Base-by-base conservation (phyloP, 2,888 invertebrate genomes). In the Tetrapedia diversipes region DNA sequence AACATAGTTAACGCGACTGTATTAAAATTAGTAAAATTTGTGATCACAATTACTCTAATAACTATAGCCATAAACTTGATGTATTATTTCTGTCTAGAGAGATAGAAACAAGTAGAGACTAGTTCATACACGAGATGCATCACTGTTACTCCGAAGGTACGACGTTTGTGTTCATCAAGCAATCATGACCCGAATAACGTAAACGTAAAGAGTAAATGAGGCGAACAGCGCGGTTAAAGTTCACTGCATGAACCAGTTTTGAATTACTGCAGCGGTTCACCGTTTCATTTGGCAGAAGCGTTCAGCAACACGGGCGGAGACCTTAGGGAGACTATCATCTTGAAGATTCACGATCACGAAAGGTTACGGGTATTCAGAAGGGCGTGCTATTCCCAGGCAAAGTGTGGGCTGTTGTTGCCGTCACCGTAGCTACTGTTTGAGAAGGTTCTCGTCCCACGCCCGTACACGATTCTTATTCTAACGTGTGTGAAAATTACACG, bases 321-420 rank as follows among this genome's bases (percentile, higher is more conserved):
- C n/a, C n/a, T n/a, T n/a, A n/a, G n/a, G n/a, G n/a, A 45, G 65
- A 67, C 64, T 64, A 79, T 74, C 34, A 66, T 73, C 61, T 57
- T 22, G 45, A 47, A 69, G 74, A 82, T 77, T 81, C 79, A 54
- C 66, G 74, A 80, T 80, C 77, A 59, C 71, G 71, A 82, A 68
- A 80, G 72, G 75, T 77, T 73, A 69, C 65, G 53, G 51, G 68
- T 47, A 41, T 51, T 71, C 51, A 75, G 73, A 81, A 83, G 82
- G 82, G 71, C 82, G 80, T 71, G 39, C 60, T 72, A 76, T 83
- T 83, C 82, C 82, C 82, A 83, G 82, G 80, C 78, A 66, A 49
- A 39, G 60, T 60, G 41, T 41, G 27, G 51, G 41, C 59, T 14
- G 56, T 59, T 73, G 54, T 65, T 56, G 19, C 24, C 39, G 49